Conservation (phyloP, 2,113 vertebrate genomes). For the Gila orcuttii region DNA sequence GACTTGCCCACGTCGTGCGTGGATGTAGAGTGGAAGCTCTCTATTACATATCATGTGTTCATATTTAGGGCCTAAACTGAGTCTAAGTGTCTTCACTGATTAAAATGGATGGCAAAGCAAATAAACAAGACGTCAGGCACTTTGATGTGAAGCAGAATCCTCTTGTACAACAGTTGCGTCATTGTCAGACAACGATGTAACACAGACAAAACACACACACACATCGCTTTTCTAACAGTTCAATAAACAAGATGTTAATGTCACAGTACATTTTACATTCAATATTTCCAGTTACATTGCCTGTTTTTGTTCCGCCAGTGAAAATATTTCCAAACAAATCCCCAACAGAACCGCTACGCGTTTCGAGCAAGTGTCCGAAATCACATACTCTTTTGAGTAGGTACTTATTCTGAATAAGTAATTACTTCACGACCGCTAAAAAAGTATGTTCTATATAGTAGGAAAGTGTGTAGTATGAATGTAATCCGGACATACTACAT, state of each 20-base stretch:
- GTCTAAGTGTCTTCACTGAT: constrained; percentile 2
- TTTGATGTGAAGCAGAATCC: neutral
- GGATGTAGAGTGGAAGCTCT: neutral
- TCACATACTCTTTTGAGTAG: no score
- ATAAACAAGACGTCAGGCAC: neutral
- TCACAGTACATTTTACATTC: no score
- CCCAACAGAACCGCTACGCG: neutral
- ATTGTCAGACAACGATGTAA: neutral
- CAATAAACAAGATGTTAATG: no score
- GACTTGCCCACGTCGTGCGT: neutral
- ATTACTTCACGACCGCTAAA: no score
- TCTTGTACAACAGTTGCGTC: neutral
- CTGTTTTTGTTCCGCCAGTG: neutral
- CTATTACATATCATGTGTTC: constrained; percentile 1
- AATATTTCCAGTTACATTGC: neutral
- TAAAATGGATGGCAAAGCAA: neutral
- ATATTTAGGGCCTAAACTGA: neutral
- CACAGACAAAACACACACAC: neutral
- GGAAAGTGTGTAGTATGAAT: no score
- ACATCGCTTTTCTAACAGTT: neutral
- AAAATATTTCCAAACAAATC: neutral
- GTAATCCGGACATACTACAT: no score
- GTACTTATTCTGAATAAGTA: no score
- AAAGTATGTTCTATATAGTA: no score
- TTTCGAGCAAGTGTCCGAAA: neutral